phyloP scores from a whole-genome alignment of 2,797 vertebrate species.

The Acanthurus tractus region DNA sequence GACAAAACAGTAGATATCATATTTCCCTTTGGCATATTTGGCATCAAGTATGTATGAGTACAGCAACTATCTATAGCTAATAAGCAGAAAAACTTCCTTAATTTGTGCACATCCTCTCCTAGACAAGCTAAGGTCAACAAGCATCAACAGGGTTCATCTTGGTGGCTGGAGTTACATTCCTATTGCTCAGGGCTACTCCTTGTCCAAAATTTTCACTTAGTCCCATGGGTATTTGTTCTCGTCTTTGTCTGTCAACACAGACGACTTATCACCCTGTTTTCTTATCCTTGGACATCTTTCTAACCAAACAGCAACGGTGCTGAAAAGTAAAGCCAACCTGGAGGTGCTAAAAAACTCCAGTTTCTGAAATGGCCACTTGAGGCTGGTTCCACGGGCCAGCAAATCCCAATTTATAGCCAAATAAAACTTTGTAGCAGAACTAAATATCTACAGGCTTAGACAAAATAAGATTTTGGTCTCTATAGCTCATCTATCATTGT shows the following conservation, averaged over 20 bases:
- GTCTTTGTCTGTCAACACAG: constrained; percentile 36
- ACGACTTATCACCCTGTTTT: constrained; percentile 52
- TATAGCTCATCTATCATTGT: no score
- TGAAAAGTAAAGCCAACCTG: no score
- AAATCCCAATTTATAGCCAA: no score
- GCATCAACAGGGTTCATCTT: constrained; percentile 33
- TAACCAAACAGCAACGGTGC: no score
- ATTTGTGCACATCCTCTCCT: constrained; percentile 24
- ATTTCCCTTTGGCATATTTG: constrained; percentile 9
- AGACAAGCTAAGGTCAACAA: constrained; percentile 44
- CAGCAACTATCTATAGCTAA: constrained; percentile 40
- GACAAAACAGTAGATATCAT: constrained; percentile 19
- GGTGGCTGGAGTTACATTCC: constrained; percentile 44
- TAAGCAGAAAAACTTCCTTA: constrained; percentile 29
- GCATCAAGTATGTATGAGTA: constrained; percentile 21
- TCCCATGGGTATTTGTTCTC: constrained; percentile 37
- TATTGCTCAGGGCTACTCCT: constrained; percentile 26
- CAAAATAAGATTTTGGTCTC: no score
- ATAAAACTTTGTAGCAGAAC: no score
- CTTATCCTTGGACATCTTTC: constrained; percentile 36
- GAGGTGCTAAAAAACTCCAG: no score
- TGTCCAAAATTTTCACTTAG: constrained; percentile 34
- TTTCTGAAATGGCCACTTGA: no score
- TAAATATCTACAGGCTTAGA: no score
- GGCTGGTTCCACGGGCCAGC: no score